Conservation (phyloP, 2,888 invertebrate species). For the Steinernema carpocapsae region DNA sequence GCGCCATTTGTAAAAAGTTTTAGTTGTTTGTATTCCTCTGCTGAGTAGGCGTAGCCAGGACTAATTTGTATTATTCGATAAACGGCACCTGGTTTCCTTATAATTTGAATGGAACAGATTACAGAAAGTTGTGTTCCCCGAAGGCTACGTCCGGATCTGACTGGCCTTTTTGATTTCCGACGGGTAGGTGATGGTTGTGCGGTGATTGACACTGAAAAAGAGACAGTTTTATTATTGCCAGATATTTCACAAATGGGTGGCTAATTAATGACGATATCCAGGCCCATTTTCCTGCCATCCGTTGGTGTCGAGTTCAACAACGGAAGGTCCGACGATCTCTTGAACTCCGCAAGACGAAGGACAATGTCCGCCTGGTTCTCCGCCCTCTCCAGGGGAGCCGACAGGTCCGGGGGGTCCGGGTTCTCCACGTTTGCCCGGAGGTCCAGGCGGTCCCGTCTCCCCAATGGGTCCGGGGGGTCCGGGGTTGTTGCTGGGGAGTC, state of each 20-base stretch:
- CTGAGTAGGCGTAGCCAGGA: too few relatives aligned
- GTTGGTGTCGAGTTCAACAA: slow-evolving; percentile 56
- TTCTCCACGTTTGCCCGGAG: slow-evolving; percentile 61
- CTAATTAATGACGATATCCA: slow-evolving; percentile 14
- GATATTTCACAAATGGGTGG: too few relatives aligned
- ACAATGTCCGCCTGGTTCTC: slow-evolving; percentile 67
- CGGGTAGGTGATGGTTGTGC: too few relatives aligned
- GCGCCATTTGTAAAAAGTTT: background rate
- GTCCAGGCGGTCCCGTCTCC: slow-evolving; percentile 65
- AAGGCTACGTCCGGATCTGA: background rate
- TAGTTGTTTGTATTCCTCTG: background rate
- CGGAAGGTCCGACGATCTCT: slow-evolving; percentile 66
- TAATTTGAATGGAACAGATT: too few relatives aligned
- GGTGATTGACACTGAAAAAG: too few relatives aligned
- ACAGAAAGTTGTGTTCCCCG: too few relatives aligned
- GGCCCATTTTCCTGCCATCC: slow-evolving; percentile 29
- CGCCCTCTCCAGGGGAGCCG: slow-evolving; percentile 65
- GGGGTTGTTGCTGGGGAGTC: slow-evolving; percentile 64
- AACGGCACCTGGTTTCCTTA: too few relatives aligned
- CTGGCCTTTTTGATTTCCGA: too few relatives aligned
- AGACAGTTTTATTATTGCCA: too few relatives aligned
- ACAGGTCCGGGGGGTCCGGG: slow-evolving; percentile 64
- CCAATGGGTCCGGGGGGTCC: slow-evolving; percentile 67
- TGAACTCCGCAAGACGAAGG: slow-evolving; percentile 67
- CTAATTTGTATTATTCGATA: too few relatives aligned